Conservation (phyloP, 2,888 invertebrate species). For the Dasysyrphus tricinctus region DNA sequence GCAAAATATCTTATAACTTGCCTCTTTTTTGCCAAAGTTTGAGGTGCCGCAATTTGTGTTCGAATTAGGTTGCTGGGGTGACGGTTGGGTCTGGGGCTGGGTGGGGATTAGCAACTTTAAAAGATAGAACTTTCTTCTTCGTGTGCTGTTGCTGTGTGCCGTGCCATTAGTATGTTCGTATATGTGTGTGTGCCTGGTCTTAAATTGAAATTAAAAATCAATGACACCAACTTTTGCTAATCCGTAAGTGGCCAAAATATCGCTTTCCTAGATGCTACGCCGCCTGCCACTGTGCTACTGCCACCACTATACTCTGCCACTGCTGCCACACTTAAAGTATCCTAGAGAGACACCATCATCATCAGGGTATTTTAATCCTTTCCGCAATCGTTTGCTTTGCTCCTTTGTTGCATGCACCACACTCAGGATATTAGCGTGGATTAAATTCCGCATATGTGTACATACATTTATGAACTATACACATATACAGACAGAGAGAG, state of each 20-base stretch:
- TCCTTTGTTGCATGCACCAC: conserved; percentile 46
- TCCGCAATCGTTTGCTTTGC: conserved; percentile 55
- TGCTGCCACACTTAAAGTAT: conserved; percentile 25
- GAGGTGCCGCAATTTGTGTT: conserved; percentile 69
- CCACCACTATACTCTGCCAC: neutral
- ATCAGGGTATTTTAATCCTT: conserved; percentile 53
- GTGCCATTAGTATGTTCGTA: conserved; percentile 7
- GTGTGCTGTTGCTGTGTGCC: neutral
- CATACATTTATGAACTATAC: conserved; percentile 17
- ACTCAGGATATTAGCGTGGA: conserved; percentile 65
- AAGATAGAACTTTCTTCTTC: conserved; percentile 24
- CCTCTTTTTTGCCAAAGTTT: conserved; percentile 29
- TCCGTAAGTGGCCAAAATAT: conserved; percentile 65
- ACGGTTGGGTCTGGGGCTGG: neutral
- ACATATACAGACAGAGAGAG: neutral
- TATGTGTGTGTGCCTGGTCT: conserved; percentile 25
- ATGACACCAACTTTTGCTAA: conserved; percentile 68
- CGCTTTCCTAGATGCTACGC: neutral
- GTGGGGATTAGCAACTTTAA: conserved; percentile 54
- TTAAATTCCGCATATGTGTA: conserved; percentile 42
- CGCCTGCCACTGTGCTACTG: neutral
- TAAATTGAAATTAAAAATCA: conserved; percentile 74
- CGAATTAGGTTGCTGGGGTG: conserved; percentile 36
- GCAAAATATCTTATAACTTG: conserved; percentile 48
- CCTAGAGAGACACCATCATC: conserved; percentile 19